Evolutionary conservation across 2,113 vertebrate genomes (phyloP).

Genomic region (Thunnus maccoyii): DNA sequence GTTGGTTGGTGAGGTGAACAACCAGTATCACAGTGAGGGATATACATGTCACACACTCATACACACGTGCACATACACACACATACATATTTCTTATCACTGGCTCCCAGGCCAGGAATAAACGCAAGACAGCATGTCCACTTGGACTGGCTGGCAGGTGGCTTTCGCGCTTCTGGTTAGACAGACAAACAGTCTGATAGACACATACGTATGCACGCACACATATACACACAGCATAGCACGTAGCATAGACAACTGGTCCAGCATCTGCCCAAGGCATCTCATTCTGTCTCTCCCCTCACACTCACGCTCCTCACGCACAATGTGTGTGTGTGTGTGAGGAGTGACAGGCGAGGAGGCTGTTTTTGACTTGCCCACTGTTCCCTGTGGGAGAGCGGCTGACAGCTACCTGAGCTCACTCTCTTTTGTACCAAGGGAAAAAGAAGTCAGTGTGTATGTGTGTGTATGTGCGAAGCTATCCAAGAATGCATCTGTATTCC

Average conservation of each 20-base stretch:
- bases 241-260: constrained; percentile 63
- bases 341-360: constrained; percentile 74
- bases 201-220: constrained; percentile 33
- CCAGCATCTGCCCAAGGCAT: constrained; percentile 71
- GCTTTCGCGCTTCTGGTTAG: constrained; percentile 48
- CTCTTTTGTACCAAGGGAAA: constrained; percentile 61
- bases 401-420: constrained; percentile 81
- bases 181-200: constrained; percentile 44
- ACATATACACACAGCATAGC: constrained; percentile 31
- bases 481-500: constrained; percentile 68
- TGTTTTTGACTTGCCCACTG: constrained; percentile 78
- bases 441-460: constrained; percentile 20
- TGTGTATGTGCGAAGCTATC: constrained; percentile 33
- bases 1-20: constrained; percentile 16
- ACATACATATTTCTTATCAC: constrained; percentile 78
- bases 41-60: constrained; percentile 60
- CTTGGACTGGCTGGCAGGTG: constrained; percentile 69
- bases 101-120: constrained; percentile 75
- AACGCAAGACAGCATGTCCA: constrained; percentile 73
- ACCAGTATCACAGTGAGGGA: constrained; percentile 41
- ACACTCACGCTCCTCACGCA: constrained; percentile 18
- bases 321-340: constrained; percentile 24
- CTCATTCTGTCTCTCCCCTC: constrained; percentile 61
- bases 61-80: constrained; percentile 24
- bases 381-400: constrained; percentile 76